Evolutionary conservation across 2,797 vertebrate species (phyloP), one percentile per base, ranked within the genome.

Genomic region (Peromyscus nudipes): DNA sequence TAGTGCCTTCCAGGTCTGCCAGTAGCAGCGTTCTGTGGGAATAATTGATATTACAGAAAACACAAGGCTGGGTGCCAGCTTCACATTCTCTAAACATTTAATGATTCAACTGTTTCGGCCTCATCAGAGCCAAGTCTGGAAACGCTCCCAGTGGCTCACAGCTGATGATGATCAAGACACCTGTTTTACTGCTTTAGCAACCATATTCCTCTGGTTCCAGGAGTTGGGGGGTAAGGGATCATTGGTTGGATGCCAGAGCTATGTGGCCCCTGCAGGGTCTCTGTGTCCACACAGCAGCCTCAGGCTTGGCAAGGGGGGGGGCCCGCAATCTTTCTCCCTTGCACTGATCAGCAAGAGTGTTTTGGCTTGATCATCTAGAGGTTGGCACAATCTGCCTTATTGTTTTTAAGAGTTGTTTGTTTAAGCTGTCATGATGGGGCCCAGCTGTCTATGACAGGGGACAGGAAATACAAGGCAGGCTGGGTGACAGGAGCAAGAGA

Each of bases 1-100:
- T 7, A 21, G 77, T 10, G 16, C 55, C 95, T 95, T 91, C 31
- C 81, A 88, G n/a, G 52, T 27, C 89, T 69, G 57, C 49, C 31
- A 57, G 92, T 16, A 40, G 81, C 57, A 23, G 31, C 0, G 0
- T 65, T 83, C 90, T 96, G 90, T 0, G 46, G 95, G 95, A 97
- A 95, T 96, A 92, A 94, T 49, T 95, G 90, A 91, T 91, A 83
- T 94, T 95, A 92, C 90, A 94, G 97, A 97, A 97, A 97, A 86
- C 73, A 76, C 93, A 89, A 96, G 96, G 97, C 91, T 0, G 0
- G 57, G 19, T 6, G 92, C 97, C 97, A 97, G 97, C 92, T 60
- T 92, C 79, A 55, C 88, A 77, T 91, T 94, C 88, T 96, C 94
- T 71, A 76, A 95, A 93, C 97, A 91, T 91, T 95, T 91, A 95